Percentiles rank a stretch among this genome's conserved stretches.
phyloP scores from a whole-genome alignment of 1,140 invertebrate genomes.

The Pseudomyrmex flavicornis region DNA sequence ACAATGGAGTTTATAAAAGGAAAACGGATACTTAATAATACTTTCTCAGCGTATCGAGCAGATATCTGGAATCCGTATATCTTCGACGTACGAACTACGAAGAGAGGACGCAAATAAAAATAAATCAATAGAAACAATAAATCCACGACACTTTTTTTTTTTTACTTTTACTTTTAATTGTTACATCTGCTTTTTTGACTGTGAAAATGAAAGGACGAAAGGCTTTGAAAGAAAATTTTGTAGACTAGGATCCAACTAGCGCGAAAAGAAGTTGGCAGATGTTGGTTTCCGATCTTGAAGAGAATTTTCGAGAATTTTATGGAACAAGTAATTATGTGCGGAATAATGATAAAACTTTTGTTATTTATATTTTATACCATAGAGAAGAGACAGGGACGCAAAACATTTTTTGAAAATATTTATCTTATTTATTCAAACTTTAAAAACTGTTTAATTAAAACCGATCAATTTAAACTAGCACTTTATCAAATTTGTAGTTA shows the following conservation, averaged over 20 bases:
- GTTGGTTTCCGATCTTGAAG: too few relatives aligned
- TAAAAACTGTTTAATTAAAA: too few relatives aligned
- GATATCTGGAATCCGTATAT: background rate
- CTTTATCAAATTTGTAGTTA: too few relatives aligned
- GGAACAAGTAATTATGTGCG: too few relatives aligned
- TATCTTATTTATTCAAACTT: too few relatives aligned
- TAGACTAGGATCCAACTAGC: background rate
- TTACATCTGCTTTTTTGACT: background rate
- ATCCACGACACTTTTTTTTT: background rate
- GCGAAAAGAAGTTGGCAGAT: background rate
- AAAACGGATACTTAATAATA: background rate
- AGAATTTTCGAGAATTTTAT: too few relatives aligned
- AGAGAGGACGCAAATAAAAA: background rate
- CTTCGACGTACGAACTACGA: background rate
- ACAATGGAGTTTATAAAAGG: background rate
- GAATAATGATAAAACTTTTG: too few relatives aligned
- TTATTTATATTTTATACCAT: too few relatives aligned
- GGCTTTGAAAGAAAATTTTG: too few relatives aligned
- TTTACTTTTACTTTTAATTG: background rate
- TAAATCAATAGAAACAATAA: background rate
- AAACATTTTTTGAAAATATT: too few relatives aligned
- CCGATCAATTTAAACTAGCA: too few relatives aligned
- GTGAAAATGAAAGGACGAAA: background rate
- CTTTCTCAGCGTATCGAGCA: background rate
- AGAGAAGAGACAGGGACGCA: too few relatives aligned